phyloP scores from a whole-genome alignment of 2,888 invertebrate species.

The Philereme transversata region DNA sequence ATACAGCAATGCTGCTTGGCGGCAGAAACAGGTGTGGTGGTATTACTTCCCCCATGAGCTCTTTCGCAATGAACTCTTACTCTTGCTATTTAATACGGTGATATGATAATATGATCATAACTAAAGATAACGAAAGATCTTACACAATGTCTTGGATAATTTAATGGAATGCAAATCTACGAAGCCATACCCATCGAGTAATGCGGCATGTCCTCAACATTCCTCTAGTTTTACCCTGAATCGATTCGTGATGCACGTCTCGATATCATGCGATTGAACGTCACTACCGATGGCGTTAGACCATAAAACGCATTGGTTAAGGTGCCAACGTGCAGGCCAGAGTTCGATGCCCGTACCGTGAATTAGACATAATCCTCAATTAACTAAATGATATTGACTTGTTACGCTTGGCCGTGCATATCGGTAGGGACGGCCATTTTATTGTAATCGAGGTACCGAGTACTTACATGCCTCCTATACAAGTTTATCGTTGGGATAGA shows the following conservation, averaged over 20 bases:
- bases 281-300: constrained; percentile 39
- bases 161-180: constrained; percentile 6
- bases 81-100: too few relatives aligned
- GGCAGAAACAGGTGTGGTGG: too few relatives aligned
- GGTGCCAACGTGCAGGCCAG: constrained; percentile 20
- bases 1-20: too few relatives aligned
- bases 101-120: too few relatives aligned
- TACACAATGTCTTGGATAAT: too few relatives aligned
- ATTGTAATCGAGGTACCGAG: constrained; percentile 15
- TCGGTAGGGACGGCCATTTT: constrained; percentile 31
- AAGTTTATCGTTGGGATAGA: too few relatives aligned
- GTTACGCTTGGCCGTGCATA: constrained; percentile 49
- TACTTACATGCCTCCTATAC: not conserved
- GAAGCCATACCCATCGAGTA: constrained; percentile 2
- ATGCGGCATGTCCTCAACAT: not conserved
- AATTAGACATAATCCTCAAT: constrained; percentile 55
- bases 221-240: constrained; percentile 28
- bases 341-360: constrained; percentile 39
- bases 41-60: too few relatives aligned
- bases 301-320: constrained; percentile 49
- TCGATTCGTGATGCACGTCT: constrained; percentile 44
- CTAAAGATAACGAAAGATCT: too few relatives aligned
- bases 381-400: constrained; percentile 49
- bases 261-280: constrained; percentile 39
- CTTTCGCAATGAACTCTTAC: too few relatives aligned